Evolutionary conservation across 2,113 vertebrate species (phyloP).

Genomic region (Cynocephalus volans): DNA sequence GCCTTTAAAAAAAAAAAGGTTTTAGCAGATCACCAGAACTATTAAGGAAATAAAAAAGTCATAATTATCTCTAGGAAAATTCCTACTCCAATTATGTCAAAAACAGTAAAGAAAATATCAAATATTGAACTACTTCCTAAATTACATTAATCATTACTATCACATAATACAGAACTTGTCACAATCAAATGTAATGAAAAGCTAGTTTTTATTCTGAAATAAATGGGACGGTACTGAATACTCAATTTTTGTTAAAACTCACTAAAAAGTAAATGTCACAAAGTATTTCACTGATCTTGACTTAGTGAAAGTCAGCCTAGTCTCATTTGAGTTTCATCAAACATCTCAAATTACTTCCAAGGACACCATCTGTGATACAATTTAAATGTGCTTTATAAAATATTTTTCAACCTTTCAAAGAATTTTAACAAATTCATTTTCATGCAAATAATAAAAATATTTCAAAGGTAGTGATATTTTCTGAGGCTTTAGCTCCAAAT

Average conservation of each 20-base stretch:
- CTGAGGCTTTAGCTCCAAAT: background rate
- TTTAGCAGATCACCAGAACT: background rate
- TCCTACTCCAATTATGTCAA: background rate
- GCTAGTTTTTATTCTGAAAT: slow-evolving; percentile 51
- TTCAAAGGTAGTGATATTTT: background rate
- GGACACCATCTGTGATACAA: background rate
- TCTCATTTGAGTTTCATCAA: slow-evolving; percentile 3
- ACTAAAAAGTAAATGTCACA: slow-evolving; percentile 45
- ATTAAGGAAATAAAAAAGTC: background rate
- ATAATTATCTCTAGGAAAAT: slow-evolving; percentile 40
- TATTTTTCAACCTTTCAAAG: slow-evolving; percentile 19
- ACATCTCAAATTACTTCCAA: background rate
- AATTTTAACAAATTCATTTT: slow-evolving; percentile 24
- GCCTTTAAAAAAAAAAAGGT: background rate
- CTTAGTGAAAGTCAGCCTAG: background rate
- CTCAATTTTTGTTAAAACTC: slow-evolving; percentile 55
- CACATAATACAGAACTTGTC: background rate
- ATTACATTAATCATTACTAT: slow-evolving; percentile 19
- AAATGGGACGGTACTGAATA: background rate
- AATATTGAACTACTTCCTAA: slow-evolving; percentile 23
- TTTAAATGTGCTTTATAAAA: background rate
- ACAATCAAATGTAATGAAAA: slow-evolving; percentile 68
- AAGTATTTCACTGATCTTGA: slow-evolving; percentile 18
- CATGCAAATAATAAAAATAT: slow-evolving; percentile 39
- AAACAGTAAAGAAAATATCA: slow-evolving; percentile 52